Evolutionary conservation across 2,888 invertebrate genomes (phyloP).

Genomic region (Latheticus oryzae): DNA sequence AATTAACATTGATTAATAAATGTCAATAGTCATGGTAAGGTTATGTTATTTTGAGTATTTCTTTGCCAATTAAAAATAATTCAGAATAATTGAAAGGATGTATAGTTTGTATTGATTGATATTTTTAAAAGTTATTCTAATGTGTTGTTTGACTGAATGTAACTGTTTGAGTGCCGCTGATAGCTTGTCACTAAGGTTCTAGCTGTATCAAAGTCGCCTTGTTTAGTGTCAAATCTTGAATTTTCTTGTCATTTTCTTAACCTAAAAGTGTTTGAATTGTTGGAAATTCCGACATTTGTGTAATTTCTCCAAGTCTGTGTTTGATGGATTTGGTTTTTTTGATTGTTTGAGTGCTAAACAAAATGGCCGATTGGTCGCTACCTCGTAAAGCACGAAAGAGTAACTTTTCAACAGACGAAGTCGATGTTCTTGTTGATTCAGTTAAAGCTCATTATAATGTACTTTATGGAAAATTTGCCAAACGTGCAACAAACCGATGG

Average conservation of each 20-base stretch:
- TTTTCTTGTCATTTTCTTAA: constrained; percentile 4
- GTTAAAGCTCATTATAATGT: constrained; percentile 52
- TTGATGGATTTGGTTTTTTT: constrained; percentile 13
- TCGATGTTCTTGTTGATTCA: constrained; percentile 52
- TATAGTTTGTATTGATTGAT: too few relatives aligned
- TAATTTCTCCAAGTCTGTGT: too few relatives aligned
- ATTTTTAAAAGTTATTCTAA: not conserved
- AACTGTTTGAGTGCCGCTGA: constrained; percentile 35
- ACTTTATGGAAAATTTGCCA: constrained; percentile 53
- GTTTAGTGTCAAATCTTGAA: constrained; percentile 15
- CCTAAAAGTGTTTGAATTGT: constrained; percentile 3
- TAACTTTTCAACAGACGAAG: constrained; percentile 57
- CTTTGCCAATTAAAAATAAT: too few relatives aligned
- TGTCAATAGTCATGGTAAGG: constrained; percentile 31
- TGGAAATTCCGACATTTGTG: too few relatives aligned
- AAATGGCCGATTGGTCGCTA: constrained; percentile 36
- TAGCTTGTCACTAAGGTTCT: constrained; percentile 32
- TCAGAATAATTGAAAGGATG: too few relatives aligned
- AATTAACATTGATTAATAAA: constrained; percentile 2
- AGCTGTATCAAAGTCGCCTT: constrained; percentile 24
- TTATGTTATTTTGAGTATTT: constrained; percentile 18
- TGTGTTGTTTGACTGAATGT: constrained; percentile 1
- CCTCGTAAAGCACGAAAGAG: constrained; percentile 53
- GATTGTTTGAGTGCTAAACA: constrained; percentile 43
- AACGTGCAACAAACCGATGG: constrained; percentile 50